Evolutionary conservation across 1,140 invertebrate species (phyloP).

Genomic region (Eumaeus atala): DNA sequence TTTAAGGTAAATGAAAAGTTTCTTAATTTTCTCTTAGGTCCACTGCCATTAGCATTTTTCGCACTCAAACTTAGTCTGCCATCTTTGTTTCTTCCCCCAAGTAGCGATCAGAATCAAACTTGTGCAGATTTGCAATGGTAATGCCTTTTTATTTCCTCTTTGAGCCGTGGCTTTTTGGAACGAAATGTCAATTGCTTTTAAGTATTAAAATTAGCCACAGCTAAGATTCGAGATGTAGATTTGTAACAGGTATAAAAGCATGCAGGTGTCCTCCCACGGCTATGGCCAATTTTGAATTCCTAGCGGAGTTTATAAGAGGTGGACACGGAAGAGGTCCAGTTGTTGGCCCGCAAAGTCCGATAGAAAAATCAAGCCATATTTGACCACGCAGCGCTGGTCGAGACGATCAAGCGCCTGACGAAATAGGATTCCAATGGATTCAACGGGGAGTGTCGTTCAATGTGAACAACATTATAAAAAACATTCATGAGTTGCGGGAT

Average conservation of each 20-base stretch:
- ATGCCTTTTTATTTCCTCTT: conserved; percentile 63
- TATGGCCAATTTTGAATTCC: no score
- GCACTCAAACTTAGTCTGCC: conserved; percentile 25
- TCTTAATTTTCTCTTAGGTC: conserved; percentile 25
- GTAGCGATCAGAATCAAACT: conserved; percentile 55
- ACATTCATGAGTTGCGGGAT: no score
- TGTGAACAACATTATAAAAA: no score
- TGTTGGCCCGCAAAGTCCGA: no score
- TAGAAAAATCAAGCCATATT: no score
- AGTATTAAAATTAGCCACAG: conserved; percentile 44
- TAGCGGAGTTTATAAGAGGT: no score
- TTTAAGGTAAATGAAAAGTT: conserved; percentile 16
- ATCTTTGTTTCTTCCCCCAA: conserved; percentile 30
- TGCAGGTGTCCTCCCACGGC: no score
- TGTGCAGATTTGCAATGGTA: conserved; percentile 59
- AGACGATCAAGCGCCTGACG: no score
- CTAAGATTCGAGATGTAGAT: conserved; percentile 2
- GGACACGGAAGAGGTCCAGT: no score
- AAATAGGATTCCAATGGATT: no score
- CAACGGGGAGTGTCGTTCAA: no score
- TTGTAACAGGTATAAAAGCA: not conserved
- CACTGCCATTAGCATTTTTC: conserved; percentile 35
- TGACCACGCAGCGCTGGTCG: no score
- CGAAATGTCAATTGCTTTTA: conserved; percentile 47
- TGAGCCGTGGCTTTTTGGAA: conserved; percentile 44